Evolutionary conservation across 2,888 invertebrate genomes (phyloP).

Genomic region (Ormyrus thymus): DNA sequence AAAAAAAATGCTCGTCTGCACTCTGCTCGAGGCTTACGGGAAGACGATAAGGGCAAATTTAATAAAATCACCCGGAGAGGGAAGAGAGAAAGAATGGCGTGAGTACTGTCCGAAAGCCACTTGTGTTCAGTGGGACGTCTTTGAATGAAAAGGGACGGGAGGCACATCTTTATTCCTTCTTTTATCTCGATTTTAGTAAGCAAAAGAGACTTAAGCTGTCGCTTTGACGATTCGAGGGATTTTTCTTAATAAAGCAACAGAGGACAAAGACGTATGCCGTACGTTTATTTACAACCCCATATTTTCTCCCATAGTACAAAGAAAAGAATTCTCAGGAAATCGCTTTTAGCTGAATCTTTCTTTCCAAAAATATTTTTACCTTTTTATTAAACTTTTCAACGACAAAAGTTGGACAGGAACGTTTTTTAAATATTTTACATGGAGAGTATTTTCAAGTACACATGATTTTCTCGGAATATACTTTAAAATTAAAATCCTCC

Average conservation of each 20-base stretch:
- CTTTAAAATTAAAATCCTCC: too few species aligned
- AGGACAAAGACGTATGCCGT: too few species aligned
- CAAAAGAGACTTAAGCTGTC: slow-evolving; percentile 1
- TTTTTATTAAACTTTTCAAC: too few species aligned
- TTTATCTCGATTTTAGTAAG: slow-evolving; percentile 28
- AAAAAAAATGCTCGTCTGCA: slow-evolving; percentile 14
- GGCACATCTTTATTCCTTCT: slow-evolving; percentile 36
- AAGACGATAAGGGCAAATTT: slow-evolving; percentile 62
- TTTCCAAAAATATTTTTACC: too few species aligned
- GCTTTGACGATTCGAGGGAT: not conserved
- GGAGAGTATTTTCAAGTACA: too few species aligned
- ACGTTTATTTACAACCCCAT: too few species aligned
- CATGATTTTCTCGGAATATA: too few species aligned
- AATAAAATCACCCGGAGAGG: slow-evolving; percentile 62
- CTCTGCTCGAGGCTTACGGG: slow-evolving; percentile 16
- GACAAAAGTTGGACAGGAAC: too few species aligned
- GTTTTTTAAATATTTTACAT: too few species aligned
- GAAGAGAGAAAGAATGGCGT: slow-evolving; percentile 16
- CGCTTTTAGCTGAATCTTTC: too few species aligned
- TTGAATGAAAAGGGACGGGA: slow-evolving; percentile 46
- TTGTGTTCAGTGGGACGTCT: slow-evolving; percentile 54
- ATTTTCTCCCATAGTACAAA: too few species aligned
- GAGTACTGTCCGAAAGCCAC: slow-evolving; percentile 52
- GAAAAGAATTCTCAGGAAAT: too few species aligned
- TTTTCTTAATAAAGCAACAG: slow-evolving; percentile 5